These are phyloP conservation scores for Nemopilema nomurai DNA, from an alignment of 30 jellyfish, hydroid and myxozoan species.

Conservation along the genomic window DNA sequence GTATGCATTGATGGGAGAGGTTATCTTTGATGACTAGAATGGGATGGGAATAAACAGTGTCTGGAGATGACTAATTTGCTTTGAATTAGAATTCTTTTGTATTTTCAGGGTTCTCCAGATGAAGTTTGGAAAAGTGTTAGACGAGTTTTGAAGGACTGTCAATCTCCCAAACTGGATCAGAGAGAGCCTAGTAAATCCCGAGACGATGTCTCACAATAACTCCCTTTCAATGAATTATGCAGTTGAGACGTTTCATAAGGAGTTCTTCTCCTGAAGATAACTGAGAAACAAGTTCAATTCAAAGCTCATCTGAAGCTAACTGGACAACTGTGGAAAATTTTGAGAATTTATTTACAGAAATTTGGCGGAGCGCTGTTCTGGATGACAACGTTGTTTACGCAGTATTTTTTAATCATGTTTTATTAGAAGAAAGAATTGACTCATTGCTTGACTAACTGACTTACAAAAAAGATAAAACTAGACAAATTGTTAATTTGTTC, in stretches of 20 bases:
- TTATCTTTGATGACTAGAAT: too few relatives aligned
- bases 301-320: background rate
- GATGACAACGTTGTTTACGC: background rate
- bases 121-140: conserved; percentile 79
- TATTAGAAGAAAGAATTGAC: too few relatives aligned
- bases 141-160: conserved; percentile 67
- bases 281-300: background rate
- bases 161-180: conserved; percentile 49
- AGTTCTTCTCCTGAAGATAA: background rate
- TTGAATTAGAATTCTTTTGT: background rate
- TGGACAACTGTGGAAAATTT: background rate
- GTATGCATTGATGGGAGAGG: too few relatives aligned
- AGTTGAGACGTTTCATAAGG: background rate
- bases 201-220: background rate
- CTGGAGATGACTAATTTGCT: too few relatives aligned
- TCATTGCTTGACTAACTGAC: too few relatives aligned
- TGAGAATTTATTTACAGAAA: background rate
- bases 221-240: background rate
- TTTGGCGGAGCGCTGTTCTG: background rate
- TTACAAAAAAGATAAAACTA: too few relatives aligned
- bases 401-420: background rate
- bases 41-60: too few relatives aligned
- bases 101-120: conserved; percentile 73
- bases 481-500: too few relatives aligned
- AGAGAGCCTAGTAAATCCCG: background rate